phyloP scores from a whole-genome alignment of 2,797 vertebrate species.

The Rhinichthys osculus region DNA sequence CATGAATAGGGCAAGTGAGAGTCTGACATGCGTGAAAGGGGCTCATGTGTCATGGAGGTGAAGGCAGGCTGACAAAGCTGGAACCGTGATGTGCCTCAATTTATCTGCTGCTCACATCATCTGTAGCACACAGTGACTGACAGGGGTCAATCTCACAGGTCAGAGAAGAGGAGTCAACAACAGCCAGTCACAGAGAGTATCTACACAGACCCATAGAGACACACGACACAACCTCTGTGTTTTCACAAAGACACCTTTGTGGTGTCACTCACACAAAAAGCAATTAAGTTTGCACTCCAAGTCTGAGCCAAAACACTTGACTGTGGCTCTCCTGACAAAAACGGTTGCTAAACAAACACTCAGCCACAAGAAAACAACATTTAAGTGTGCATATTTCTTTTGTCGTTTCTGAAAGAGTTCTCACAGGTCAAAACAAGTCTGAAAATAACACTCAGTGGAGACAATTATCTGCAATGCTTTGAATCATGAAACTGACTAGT shows the following conservation, averaged over 20 bases:
- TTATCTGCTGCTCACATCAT: constrained; percentile 10
- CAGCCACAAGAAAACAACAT: constrained; percentile 30
- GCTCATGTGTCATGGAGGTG: constrained; percentile 18
- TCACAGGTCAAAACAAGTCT: background rate
- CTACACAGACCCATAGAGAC: background rate
- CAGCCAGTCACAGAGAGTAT: background rate
- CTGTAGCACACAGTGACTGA: constrained; percentile 15
- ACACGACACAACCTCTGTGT: background rate
- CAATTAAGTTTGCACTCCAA: constrained; percentile 29
- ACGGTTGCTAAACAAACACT: constrained; percentile 23
- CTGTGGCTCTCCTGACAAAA: constrained; percentile 11
- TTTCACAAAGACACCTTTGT: constrained; percentile 24
- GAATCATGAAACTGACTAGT: background rate
- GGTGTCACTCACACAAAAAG: constrained; percentile 23
- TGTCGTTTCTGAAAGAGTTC: constrained; percentile 10
- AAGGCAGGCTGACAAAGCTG: constrained; percentile 38
- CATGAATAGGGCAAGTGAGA: background rate
- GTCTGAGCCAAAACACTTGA: constrained; percentile 8
- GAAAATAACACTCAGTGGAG: background rate
- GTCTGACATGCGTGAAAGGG: background rate
- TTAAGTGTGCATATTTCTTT: constrained; percentile 29
- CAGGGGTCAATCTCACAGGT: constrained; percentile 40
- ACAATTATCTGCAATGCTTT: constrained; percentile 4
- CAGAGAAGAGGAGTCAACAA: constrained; percentile 13
- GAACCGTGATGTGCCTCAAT: constrained; percentile 33